These are phyloP conservation scores for Zaprionus africanus DNA, from an alignment of 1,140 invertebrate genomes.

Conservation along the genomic window DNA sequence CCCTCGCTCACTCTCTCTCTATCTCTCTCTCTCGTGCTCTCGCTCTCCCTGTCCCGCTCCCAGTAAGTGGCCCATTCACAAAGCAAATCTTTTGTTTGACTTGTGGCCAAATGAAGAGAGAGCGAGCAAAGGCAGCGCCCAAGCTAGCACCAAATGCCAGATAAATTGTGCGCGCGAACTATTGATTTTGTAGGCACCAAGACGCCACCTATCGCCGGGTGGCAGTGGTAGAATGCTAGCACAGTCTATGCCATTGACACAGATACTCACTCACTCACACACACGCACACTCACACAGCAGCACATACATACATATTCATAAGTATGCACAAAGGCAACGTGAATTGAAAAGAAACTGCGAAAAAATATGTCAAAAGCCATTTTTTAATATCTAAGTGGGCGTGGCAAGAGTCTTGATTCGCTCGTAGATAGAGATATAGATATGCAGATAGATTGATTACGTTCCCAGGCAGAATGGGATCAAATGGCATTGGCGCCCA, in stretches of 20 bases:
- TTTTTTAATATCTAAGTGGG: slow-evolving; percentile 58
- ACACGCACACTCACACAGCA: background rate
- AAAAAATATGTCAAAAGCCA: slow-evolving; percentile 78
- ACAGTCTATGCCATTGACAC: slow-evolving; percentile 78
- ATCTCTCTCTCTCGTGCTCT: background rate
- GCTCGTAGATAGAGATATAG: slow-evolving; percentile 42
- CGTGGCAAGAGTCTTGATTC: slow-evolving; percentile 62
- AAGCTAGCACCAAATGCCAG: slow-evolving; percentile 37
- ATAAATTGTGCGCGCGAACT: slow-evolving; percentile 70
- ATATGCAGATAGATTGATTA: slow-evolving; percentile 55
- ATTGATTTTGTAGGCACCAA: slow-evolving; percentile 64
- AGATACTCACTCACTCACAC: slow-evolving; percentile 52
- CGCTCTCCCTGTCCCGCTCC: background rate
- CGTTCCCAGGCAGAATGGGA: slow-evolving; percentile 29
- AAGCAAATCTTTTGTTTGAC: slow-evolving; percentile 67
- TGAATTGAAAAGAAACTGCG: slow-evolving; percentile 76
- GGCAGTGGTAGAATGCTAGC: slow-evolving; percentile 20
- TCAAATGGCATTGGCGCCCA: slow-evolving; percentile 1
- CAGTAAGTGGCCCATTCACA: slow-evolving; percentile 36
- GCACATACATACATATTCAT: slow-evolving; percentile 12
- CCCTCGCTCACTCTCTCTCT: background rate
- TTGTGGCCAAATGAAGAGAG: slow-evolving; percentile 56
- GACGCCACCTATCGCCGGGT: background rate
- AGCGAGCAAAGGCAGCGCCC: slow-evolving; percentile 20
- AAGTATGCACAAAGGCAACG: slow-evolving; percentile 46